Conservation (phyloP, 2,113 vertebrate genomes). For the Oxyura jamaicensis region DNA sequence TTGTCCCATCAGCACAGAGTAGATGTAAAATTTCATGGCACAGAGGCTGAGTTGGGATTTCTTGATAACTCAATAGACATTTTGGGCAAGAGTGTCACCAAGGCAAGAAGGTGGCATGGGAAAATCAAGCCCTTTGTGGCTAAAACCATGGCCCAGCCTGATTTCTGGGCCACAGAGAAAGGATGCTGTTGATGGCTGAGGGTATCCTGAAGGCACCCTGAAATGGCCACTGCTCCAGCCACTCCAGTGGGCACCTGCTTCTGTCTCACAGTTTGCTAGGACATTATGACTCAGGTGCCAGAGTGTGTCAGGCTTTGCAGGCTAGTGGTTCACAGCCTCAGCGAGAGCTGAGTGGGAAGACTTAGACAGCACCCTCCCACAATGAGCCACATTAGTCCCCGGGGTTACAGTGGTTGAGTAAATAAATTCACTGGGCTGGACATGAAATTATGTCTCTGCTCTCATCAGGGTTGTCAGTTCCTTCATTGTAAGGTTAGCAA, state of each 20-base stretch:
- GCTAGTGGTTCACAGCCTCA: background rate
- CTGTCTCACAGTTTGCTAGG: background rate
- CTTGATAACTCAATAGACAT: background rate
- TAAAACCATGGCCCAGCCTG: background rate
- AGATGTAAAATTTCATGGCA: background rate
- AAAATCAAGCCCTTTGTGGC: background rate
- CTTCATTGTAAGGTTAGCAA: background rate
- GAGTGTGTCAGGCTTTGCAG: background rate
- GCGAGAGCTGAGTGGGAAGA: background rate
- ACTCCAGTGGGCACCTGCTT: background rate
- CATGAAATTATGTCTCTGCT: background rate
- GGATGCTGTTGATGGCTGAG: background rate
- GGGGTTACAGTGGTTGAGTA: background rate
- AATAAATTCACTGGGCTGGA: background rate
- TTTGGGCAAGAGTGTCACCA: background rate
- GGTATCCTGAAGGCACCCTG: background rate
- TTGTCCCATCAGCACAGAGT: background rate
- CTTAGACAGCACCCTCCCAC: background rate
- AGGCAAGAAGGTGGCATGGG: background rate
- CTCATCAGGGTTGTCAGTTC: background rate
- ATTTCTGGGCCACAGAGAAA: background rate
- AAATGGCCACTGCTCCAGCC: fast-evolving
- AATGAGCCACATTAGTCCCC: background rate
- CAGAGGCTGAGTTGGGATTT: background rate
- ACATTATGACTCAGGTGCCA: background rate